Base-by-base conservation (phyloP, 2,888 invertebrate genomes). In the Synanthedon andrenaeformis region DNA sequence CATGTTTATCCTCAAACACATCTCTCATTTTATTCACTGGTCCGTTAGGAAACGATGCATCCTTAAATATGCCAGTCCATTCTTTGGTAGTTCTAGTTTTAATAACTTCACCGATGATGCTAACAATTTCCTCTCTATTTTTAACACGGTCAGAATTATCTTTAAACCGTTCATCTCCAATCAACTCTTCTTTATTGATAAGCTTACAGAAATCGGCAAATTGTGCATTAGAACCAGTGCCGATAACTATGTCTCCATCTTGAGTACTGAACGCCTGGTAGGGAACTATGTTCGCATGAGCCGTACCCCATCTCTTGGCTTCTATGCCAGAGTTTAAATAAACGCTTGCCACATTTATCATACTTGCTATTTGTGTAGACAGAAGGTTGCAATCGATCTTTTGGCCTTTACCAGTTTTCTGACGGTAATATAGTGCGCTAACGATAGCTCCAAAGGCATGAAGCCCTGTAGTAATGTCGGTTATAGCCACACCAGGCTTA, bases 391-490 rank as follows among this genome's bases (percentile, higher is more conserved):
- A 97, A 69, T 98, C 96, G 53, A 99, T 95, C 86, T 94, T 95
- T 71, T 98, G 97, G 0, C 99, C 99, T 58, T 77, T 77, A 0
- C 95, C 94, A 0, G 96, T 96, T 63, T 90, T 91, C 8, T 89
- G 77, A 53, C 96, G 88, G 66, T 96, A 91, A 57, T 95, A 79
- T 4, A 99, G 79, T 0, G 98, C 98, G 0, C 98, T 95, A 88
- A 98, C 89, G 58, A 98, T 97, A 0, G 98, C 96, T 13, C 97
- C 97, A 73, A 97, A 96, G 1, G 97, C 96, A 74, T 96, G 98
- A 3, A 99, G 87, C 0, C 98, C 98, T 0, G 98, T 98, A 0
- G 96, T 92, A 53, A 98, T 68, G 78, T 99, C 98, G 0, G 96
- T 97, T 64, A 97, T 91, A 1, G 98, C 96, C 1, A 98, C 96